phyloP scores from a whole-genome alignment of 2,888 invertebrate genomes.

The Aleiodes testaceus region DNA sequence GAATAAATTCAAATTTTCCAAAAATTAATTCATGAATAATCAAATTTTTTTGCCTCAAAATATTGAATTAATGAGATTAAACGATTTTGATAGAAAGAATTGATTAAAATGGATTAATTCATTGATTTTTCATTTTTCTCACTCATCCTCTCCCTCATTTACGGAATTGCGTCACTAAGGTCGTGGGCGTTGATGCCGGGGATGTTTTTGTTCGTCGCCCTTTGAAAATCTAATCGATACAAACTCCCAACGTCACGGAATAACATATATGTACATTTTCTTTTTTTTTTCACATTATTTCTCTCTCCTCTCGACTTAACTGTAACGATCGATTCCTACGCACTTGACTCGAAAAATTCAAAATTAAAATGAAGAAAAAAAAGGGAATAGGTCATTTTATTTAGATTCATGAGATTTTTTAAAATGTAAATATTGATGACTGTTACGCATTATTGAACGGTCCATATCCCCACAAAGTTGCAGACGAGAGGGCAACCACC shows the following conservation, averaged over 20 bases:
- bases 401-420: too few relatives aligned
- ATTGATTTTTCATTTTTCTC: neutral
- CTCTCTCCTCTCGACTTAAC: neutral
- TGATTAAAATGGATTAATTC: too few relatives aligned
- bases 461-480: slow-evolving; percentile 68
- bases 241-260: slow-evolving; percentile 8
- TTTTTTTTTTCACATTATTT: neutral
- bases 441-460: slow-evolving; percentile 69
- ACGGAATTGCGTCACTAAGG: slow-evolving; percentile 1
- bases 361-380: neutral
- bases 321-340: slow-evolving; percentile 12
- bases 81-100: too few relatives aligned
- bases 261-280: slow-evolving; percentile 4
- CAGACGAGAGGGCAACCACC: slow-evolving; percentile 70
- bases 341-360: neutral
- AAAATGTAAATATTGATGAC: slow-evolving; percentile 25
- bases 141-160: neutral
- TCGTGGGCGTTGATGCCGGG: slow-evolving; percentile 20
- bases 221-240: slow-evolving; percentile 24
- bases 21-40: too few relatives aligned
- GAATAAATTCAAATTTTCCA: too few relatives aligned
- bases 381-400: neutral
- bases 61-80: too few relatives aligned
- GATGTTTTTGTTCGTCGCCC: slow-evolving; percentile 11
- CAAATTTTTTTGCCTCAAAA: too few relatives aligned